Base-by-base conservation (phyloP, 1,140 invertebrate species). In the Papilio aristodemus region DNA sequence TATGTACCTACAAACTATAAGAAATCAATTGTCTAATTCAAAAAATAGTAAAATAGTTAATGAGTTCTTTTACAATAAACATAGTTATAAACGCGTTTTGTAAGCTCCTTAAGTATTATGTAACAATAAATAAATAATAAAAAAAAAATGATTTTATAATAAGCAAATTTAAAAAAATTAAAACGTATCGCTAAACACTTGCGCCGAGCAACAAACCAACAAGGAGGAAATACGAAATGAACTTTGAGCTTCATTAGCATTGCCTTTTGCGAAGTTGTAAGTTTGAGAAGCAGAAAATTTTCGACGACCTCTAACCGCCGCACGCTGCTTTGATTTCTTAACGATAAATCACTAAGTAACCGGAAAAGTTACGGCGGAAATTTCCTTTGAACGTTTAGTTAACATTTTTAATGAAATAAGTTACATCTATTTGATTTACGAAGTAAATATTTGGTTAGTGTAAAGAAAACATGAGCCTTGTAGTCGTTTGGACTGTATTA, bases 291-390 rank as follows among this genome's bases (percentile, higher is more conserved):
- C 75, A 72, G 73, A 68, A 74, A 73, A 74, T 72, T 74, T 73
- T 46, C 59, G 59, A 60, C 46, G 68, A 59, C 70, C 25, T 71
- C 66, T 41, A 32, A 41, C 43, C 50, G 57, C 67, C 68, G 67
- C 64, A 27, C 39, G 71, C 50, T 67, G 71, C 72, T 75, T 72
- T 72, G 73, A 79, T 76, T 80, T 76, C 78, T 83, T 74, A 67
- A 68, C 76, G 66, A 80, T 83, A 81, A 83, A 80, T 79, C 71
- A 70, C 54, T 68, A 74, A 72, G 71, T 71, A 81, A 78, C 76
- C 69, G 50, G 71, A 70, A 73, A 71, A 70, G 68, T 70, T 71
- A 72, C 74, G 75, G 60, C 41, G 67, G 71, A 75, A 78, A 72
- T 74, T 75, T 71, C 64, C 67, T 66, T 39, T 14, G 54, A 46